Percentiles rank a stretch among this genome's conserved stretches.
phyloP scores from a whole-genome alignment of 1,140 invertebrate genomes.

The Ceratina calcarata region DNA sequence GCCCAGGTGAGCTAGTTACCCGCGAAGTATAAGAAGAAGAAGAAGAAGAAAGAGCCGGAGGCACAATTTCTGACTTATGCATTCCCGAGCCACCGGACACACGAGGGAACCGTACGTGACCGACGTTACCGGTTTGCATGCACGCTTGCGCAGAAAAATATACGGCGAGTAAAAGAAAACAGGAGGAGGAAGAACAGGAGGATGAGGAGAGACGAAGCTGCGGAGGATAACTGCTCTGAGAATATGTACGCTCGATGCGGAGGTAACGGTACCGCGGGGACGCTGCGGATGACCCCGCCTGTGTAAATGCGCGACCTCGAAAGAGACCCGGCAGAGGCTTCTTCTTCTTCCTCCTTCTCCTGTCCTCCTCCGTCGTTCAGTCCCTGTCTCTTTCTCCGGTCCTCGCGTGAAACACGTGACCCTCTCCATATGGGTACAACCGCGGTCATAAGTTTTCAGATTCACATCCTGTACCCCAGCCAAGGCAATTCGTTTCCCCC shows the following conservation, averaged over 20 bases:
- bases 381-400: background rate
- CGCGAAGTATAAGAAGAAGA: background rate
- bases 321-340: slow-evolving; percentile 60
- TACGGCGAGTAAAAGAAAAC: slow-evolving; percentile 29
- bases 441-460: no score
- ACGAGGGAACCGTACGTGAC: slow-evolving; percentile 65
- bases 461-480: no score
- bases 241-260: slow-evolving; percentile 70
- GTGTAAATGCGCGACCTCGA: slow-evolving; percentile 78
- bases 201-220: background rate
- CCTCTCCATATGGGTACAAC: background rate
- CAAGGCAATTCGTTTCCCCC: no score
- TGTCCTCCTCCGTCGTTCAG: slow-evolving; percentile 1
- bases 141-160: slow-evolving; percentile 69
- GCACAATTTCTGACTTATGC: slow-evolving; percentile 72
- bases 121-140: slow-evolving; percentile 53
- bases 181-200: background rate
- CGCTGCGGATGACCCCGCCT: slow-evolving; percentile 76
- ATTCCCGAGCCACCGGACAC: slow-evolving; percentile 69
- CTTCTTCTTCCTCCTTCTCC: slow-evolving; percentile 31
- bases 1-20: background rate
- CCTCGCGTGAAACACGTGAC: slow-evolving; percentile 37
- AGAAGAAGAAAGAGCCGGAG: background rate
- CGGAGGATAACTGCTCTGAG: slow-evolving; percentile 58
- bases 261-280: slow-evolving; percentile 76